Conservation (phyloP, 2,113 vertebrate genomes). For the Pterocles gutturalis region DNA sequence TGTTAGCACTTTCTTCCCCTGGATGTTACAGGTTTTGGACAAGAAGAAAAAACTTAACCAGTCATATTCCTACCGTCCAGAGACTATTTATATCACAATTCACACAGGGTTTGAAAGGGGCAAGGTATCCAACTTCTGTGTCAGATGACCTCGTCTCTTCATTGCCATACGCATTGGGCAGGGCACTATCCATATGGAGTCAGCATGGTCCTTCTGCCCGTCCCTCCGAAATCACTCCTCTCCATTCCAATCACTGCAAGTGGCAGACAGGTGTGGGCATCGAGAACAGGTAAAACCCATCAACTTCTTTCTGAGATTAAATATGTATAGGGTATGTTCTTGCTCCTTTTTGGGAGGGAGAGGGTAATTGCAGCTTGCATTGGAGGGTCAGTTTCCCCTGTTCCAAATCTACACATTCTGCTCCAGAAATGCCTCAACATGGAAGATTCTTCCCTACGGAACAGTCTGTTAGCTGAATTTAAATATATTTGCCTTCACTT, state of each 20-base stretch:
- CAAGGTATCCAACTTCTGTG: constrained; percentile 42
- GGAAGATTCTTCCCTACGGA: not conserved
- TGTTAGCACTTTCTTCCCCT: constrained; percentile 83
- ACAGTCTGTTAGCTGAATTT: not conserved
- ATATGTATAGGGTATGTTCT: not conserved
- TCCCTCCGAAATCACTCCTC: constrained; percentile 58
- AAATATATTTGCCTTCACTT: constrained; percentile 36
- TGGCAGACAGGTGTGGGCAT: constrained; percentile 63
- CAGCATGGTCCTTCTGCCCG: constrained; percentile 72
- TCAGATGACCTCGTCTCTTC: constrained; percentile 68
- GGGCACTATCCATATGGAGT: constrained; percentile 78
- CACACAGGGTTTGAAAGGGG: constrained; percentile 75
- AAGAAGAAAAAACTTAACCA: constrained; percentile 74
- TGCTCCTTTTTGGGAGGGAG: constrained; percentile 21
- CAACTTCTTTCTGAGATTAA: constrained; percentile 18
- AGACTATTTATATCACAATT: constrained; percentile 76
- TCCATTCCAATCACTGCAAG: constrained; percentile 66
- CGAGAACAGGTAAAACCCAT: constrained; percentile 76
- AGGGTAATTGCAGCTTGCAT: not conserved
- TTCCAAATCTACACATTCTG: not conserved
- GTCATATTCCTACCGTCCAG: constrained; percentile 73
- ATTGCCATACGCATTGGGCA: constrained; percentile 76
- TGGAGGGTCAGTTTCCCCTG: not conserved
- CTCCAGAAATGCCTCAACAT: not conserved
- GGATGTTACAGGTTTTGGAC: constrained; percentile 84